phyloP scores from a whole-genome alignment of 2,888 invertebrate species.

The Eristalis arbustorum region DNA sequence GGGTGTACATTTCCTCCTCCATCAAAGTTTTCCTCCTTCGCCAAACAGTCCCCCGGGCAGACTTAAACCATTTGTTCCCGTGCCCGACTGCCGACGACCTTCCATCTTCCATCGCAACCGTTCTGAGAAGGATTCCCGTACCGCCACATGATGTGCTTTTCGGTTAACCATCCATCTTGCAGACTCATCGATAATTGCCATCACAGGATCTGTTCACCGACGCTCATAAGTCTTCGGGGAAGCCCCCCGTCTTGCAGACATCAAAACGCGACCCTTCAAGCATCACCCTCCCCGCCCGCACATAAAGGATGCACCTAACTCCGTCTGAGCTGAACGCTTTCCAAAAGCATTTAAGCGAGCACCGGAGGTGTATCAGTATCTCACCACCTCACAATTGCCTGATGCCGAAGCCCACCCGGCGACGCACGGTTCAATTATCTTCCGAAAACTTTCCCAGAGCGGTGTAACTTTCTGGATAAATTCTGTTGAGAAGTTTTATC shows the following conservation, averaged over 20 bases:
- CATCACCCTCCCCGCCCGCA: neutral
- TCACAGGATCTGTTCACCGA: neutral
- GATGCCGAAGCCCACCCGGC: neutral
- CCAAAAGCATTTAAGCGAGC: neutral
- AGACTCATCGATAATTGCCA: neutral
- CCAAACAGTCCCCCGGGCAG: neutral
- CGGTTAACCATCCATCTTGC: neutral
- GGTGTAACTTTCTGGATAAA: slow-evolving; percentile 54
- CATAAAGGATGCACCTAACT: neutral
- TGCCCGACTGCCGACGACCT: no score
- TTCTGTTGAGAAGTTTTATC: slow-evolving; percentile 57
- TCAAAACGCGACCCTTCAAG: neutral
- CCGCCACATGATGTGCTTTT: neutral
- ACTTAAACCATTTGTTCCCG: neutral
- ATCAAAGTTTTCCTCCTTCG: no score
- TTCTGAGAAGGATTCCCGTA: neutral
- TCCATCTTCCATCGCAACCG: no score
- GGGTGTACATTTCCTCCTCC: no score
- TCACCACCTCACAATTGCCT: neutral
- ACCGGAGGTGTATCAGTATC: neutral
- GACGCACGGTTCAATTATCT: slow-evolving; percentile 53
- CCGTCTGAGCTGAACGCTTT: neutral
- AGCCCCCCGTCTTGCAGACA: neutral
- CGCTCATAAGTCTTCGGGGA: neutral
- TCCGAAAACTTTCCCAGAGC: slow-evolving; percentile 40